Evolutionary conservation across 2,888 invertebrate species (phyloP), one percentile per base, ranked within the genome.

Genomic region (Drosophila kambysellisi): DNA sequence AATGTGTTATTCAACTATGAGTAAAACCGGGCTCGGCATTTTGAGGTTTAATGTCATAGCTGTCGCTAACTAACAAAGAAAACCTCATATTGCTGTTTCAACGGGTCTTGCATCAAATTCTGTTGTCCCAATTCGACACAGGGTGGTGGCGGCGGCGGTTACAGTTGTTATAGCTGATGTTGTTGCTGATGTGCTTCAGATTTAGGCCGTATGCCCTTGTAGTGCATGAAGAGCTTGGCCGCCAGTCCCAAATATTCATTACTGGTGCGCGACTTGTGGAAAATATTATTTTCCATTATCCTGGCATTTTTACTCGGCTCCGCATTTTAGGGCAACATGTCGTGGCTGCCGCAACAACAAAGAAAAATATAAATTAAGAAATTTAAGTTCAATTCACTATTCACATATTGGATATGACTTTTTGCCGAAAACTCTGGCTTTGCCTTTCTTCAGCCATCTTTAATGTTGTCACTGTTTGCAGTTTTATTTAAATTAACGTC

Each of bases 241-340:
- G 98, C 97, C 94, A 97, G 96, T 51, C 97, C 96, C 91, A 98
- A 94, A 91, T 98, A 98, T 90, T 98, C 98, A 88, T 98, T 98
- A 88, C 96, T 96, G 11, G 95, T 95, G 92, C 97, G 97, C 0
- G 98, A 98, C 92, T 98, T 98, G 92, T 96, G 96, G 91, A 96
- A 98, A 0, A 98, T 97, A 93, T 98, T 98, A 91, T 96, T 97
- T 93, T 99, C 98, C 98, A 98, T 98, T 91, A 98, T 98, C 70
- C 95, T 95, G 84, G 97, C 97, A 92, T 97, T 98, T 82, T 97
- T 96, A 0, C 96, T 94, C 25, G 97, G 96, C 73, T 97, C 96
- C 3, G 83, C 97, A 33, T 97, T 96, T 60, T 95, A 95, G 78
- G 97, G 96, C 76, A 98, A 96, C 8, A 97, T 97, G 93, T 98